These are phyloP conservation scores for Cataglyphis hispanica DNA, from an alignment of 1,140 invertebrate species.

Conservation along the genomic window DNA sequence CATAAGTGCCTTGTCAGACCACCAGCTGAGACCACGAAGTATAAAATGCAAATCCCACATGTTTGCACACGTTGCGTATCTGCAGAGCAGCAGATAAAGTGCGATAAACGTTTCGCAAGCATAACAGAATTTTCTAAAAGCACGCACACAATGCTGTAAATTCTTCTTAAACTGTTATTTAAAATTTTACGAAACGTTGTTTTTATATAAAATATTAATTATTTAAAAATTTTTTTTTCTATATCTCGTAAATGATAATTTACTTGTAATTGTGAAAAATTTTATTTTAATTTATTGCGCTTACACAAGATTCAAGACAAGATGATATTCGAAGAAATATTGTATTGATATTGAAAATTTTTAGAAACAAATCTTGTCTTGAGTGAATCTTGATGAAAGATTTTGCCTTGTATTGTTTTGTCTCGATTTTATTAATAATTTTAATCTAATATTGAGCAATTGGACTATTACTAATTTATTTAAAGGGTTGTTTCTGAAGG, in stretches of 20 bases:
- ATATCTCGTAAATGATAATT: not conserved
- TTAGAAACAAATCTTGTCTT: no score
- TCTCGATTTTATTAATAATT: no score
- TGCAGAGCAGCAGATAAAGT: not conserved
- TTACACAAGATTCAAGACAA: no score
- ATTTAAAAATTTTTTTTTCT: not conserved
- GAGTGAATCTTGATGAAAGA: no score
- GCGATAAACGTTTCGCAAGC: not conserved
- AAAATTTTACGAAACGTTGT: not conserved
- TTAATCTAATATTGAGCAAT: no score
- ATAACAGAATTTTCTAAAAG: conserved; percentile 27
- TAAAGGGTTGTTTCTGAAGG: no score
- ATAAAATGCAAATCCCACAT: conserved; percentile 40
- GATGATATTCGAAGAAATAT: no score
- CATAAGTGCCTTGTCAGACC: conserved; percentile 9
- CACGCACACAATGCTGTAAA: no score
- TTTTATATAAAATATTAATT: not conserved
- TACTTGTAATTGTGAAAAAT: not conserved
- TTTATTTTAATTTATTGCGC: no score
- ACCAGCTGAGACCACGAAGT: conserved; percentile 20
- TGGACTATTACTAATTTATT: no score
- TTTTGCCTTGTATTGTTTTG: no score
- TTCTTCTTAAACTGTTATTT: not conserved
- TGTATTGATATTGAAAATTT: no score
- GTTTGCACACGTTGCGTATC: not conserved